These are phyloP conservation scores for Notamacropus eugenii DNA, from an alignment of 2,797 vertebrate species.

Conservation along the genomic window DNA sequence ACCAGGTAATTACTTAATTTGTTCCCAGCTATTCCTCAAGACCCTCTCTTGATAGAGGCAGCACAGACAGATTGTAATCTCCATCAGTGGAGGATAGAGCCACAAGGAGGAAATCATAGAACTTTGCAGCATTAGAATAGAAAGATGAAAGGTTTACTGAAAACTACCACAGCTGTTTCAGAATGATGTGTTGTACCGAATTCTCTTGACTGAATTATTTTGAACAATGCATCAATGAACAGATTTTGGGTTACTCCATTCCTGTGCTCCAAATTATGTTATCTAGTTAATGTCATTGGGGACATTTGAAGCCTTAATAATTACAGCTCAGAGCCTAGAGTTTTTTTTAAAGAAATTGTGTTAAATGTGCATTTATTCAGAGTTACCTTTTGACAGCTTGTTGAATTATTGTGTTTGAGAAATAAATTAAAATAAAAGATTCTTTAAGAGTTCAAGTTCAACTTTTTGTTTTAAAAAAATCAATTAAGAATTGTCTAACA, in stretches of 20 bases:
- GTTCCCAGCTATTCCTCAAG: background rate
- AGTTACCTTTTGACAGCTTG: slow-evolving; percentile 72
- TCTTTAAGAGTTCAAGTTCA: slow-evolving; percentile 78
- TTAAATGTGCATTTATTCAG: slow-evolving; percentile 77
- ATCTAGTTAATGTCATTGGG: slow-evolving; percentile 83
- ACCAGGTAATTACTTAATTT: background rate
- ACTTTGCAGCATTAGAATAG: background rate
- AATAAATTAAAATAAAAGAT: slow-evolving; percentile 76
- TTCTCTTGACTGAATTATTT: slow-evolving; percentile 76
- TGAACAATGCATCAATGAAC: slow-evolving; percentile 70
- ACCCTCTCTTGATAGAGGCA: background rate
- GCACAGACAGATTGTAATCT: background rate
- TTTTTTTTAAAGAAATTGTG: slow-evolving; percentile 65
- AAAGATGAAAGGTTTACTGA: background rate
- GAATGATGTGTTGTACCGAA: slow-evolving; percentile 32
- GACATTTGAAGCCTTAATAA: slow-evolving; percentile 83
- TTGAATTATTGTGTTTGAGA: slow-evolving; percentile 75
- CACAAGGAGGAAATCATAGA: background rate
- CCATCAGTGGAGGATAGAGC: background rate
- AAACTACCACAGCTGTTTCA: background rate
- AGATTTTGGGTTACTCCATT: slow-evolving; percentile 75
- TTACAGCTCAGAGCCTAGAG: slow-evolving; percentile 79
- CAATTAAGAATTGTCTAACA: slow-evolving; percentile 29
- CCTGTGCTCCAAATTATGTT: slow-evolving; percentile 83
- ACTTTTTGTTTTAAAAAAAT: slow-evolving; percentile 54